Evolutionary conservation across 2,888 invertebrate species (phyloP).

Genomic region (Phlogophora meticulosa): DNA sequence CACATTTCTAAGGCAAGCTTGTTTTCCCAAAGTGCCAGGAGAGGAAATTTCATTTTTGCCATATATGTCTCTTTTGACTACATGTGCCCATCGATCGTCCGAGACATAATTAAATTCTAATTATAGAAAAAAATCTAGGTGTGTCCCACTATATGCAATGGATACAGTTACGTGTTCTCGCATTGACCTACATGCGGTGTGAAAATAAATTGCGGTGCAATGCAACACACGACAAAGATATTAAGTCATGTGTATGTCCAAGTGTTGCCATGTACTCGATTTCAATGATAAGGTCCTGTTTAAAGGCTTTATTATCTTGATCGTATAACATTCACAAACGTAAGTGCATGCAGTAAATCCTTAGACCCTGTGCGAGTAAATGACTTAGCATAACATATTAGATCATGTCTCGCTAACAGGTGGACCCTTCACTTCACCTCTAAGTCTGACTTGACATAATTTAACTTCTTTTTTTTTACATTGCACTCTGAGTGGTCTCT

Average conservation of each 20-base stretch:
- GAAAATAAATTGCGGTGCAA: constrained; percentile 82
- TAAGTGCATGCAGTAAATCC: constrained; percentile 28
- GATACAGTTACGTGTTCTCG: constrained; percentile 74
- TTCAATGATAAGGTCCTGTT: constrained; percentile 53
- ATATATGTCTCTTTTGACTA: constrained; percentile 15
- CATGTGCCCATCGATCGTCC: constrained; percentile 57
- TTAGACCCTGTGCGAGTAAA: constrained; percentile 40
- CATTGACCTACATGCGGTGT: constrained; percentile 88
- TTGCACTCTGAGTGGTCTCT: too few species aligned
- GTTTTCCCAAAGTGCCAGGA: too few species aligned
- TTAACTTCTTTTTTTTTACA: neutral
- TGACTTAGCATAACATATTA: constrained; percentile 44
- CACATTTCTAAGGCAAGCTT: too few species aligned
- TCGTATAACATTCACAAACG: constrained; percentile 25
- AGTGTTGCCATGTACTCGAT: constrained; percentile 67
- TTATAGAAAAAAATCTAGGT: constrained; percentile 79
- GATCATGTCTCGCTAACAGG: constrained; percentile 46
- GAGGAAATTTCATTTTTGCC: too few species aligned
- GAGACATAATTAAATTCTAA: constrained; percentile 78
- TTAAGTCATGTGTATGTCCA: constrained; percentile 73
- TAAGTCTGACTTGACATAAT: constrained; percentile 47
- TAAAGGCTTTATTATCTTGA: constrained; percentile 49
- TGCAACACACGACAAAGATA: constrained; percentile 69
- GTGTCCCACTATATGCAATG: constrained; percentile 78
- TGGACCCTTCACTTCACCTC: constrained; percentile 58